Conservation (phyloP, 2,113 vertebrate species). For the Mellivora capensis region DNA sequence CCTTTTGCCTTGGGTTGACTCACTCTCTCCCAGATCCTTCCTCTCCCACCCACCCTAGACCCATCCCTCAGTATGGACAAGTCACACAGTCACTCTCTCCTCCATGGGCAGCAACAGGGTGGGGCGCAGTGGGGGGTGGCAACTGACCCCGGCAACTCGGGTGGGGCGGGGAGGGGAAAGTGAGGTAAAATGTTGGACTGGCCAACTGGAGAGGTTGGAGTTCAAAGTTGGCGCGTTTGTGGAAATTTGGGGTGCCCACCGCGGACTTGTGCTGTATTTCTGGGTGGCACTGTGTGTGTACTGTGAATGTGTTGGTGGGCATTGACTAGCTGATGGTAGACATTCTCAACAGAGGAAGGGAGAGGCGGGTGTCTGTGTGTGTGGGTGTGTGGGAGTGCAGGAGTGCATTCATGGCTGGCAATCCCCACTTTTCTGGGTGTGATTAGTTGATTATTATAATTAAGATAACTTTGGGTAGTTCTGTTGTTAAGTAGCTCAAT, state of each 20-base stretch:
- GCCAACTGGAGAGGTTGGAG: not conserved
- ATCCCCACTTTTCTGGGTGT: slow-evolving; percentile 68
- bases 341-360: slow-evolving; percentile 33
- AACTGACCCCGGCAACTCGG: not conserved
- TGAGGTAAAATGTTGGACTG: not conserved
- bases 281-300: not conserved
- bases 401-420: slow-evolving; percentile 68
- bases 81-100: not conserved
- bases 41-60: slow-evolving; percentile 30
- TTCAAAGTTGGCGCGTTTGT: not conserved
- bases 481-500: slow-evolving; percentile 25
- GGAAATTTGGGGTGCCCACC: not conserved
- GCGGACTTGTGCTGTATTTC: not conserved
- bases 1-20: slow-evolving; percentile 43
- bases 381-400: slow-evolving; percentile 62
- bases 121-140: not conserved
- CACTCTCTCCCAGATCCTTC: slow-evolving; percentile 28
- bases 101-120: not conserved
- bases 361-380: not conserved
- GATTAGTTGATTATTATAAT: slow-evolving; percentile 75
- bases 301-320: not conserved
- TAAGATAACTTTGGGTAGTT: slow-evolving; percentile 56
- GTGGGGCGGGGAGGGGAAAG: not conserved
- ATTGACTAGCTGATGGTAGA: not conserved
- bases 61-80: not conserved